Evolutionary conservation across 2,888 invertebrate genomes (phyloP).

Genomic region (Phoronis australis): DNA sequence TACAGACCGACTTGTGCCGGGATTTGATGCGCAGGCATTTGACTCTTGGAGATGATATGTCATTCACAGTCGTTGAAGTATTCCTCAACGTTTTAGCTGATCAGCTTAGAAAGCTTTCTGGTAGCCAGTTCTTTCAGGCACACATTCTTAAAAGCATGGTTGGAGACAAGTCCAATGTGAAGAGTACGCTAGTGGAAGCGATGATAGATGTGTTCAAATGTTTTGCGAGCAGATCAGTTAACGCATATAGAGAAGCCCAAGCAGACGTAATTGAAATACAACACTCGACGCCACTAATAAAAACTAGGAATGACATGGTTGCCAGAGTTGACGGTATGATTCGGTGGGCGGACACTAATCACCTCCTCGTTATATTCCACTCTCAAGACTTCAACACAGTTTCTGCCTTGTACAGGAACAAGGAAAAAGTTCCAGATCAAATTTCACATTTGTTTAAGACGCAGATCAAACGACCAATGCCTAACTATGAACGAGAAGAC

Average conservation of each 20-base stretch:
- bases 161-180: constrained; percentile 9
- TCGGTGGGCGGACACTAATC: constrained; percentile 26
- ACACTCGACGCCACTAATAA: constrained; percentile 9
- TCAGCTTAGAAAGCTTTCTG: constrained; percentile 27
- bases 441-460: constrained; percentile 21
- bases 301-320: no score
- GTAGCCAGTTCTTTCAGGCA: constrained; percentile 21
- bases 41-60: constrained; percentile 7
- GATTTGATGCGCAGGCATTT: constrained; percentile 15
- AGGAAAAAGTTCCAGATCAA: constrained; percentile 12
- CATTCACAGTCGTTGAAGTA: constrained; percentile 18
- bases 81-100: constrained; percentile 26
- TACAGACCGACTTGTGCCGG: constrained; percentile 13
- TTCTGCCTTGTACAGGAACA: constrained; percentile 19
- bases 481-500: constrained; percentile 1
- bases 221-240: constrained; percentile 15
- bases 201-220: constrained; percentile 11
- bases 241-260: constrained; percentile 10
- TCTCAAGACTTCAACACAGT: constrained; percentile 22
- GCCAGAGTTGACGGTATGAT: constrained; percentile 22
- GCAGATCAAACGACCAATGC: constrained; percentile 17
- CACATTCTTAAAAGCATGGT: constrained; percentile 10
- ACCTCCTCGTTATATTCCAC: constrained; percentile 23
- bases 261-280: constrained; percentile 3
- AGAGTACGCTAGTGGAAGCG: constrained; percentile 9